These are phyloP conservation scores for Oikopleura vanhoeffeni DNA, from an alignment of 23 tunicate genomes.

Conservation along the genomic window DNA sequence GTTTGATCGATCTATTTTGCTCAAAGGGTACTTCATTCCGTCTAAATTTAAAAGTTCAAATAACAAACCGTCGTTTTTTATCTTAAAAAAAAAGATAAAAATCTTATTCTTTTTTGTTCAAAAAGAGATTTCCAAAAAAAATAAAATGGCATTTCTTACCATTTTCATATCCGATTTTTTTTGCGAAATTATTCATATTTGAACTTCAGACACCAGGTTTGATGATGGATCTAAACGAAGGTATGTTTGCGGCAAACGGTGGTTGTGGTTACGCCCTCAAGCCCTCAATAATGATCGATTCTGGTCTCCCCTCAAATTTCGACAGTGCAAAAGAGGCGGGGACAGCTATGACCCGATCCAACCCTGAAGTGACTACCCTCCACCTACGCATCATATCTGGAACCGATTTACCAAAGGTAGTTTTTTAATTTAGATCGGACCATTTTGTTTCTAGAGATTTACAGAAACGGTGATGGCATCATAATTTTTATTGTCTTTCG, in stretches of 20 bases:
- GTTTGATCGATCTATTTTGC: too few species aligned
- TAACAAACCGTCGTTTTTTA: too few species aligned
- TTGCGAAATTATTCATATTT: too few species aligned
- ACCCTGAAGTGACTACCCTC: conserved; percentile 31
- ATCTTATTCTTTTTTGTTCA: too few species aligned
- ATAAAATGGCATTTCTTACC: too few species aligned
- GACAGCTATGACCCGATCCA: neutral
- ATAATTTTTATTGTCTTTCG: neutral
- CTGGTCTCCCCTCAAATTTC: conserved; percentile 23
- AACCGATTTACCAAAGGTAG: conserved; percentile 82
- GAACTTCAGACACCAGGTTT: neutral
- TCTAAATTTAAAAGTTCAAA: too few species aligned
- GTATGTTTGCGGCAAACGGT: conserved; percentile 83
- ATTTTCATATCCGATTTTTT: too few species aligned
- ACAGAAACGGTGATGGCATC: conserved; percentile 50
- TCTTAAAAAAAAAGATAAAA: too few species aligned
- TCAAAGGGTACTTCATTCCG: too few species aligned
- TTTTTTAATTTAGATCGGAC: too few species aligned
- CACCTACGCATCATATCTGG: conserved; percentile 84
- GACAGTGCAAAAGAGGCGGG: conserved; percentile 22
- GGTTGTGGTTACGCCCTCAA: conserved; percentile 96
- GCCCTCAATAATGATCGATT: conserved; percentile 61
- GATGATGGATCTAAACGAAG: conserved; percentile 90
- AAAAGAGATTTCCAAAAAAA: too few species aligned
- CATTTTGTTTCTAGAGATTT: too few species aligned